These are phyloP conservation scores for Cetonia aurata DNA, from an alignment of 2,888 invertebrate genomes.

Conservation along the genomic window DNA sequence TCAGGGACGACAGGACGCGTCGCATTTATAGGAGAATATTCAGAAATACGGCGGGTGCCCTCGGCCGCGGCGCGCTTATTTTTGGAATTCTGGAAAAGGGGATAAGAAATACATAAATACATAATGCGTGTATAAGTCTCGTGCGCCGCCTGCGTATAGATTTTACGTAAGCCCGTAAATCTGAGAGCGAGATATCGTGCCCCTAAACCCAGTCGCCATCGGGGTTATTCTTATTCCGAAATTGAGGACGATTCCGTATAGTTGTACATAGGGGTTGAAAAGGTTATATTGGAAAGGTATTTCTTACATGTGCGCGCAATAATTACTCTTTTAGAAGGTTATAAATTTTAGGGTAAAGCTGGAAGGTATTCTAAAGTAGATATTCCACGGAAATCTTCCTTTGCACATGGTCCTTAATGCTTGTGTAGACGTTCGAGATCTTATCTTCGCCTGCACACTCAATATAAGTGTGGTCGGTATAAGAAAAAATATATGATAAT, in stretches of 20 bases:
- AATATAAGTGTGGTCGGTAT: too few species aligned
- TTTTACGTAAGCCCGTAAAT: constrained; percentile 3
- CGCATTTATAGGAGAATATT: constrained; percentile 26
- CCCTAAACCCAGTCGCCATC: constrained; percentile 30
- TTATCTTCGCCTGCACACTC: too few species aligned
- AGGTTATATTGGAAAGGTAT: constrained; percentile 38
- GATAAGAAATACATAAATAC: constrained; percentile 44
- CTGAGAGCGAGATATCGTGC: constrained; percentile 50
- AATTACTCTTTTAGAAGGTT: constrained; percentile 33
- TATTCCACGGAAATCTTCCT: neutral
- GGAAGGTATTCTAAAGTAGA: neutral
- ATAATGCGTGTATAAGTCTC: constrained; percentile 30
- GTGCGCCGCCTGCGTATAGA: too few species aligned
- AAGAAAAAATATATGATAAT: too few species aligned
- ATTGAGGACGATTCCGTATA: constrained; percentile 24
- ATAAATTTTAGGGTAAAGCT: constrained; percentile 25
- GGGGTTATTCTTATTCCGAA: constrained; percentile 24
- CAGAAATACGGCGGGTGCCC: constrained; percentile 42
- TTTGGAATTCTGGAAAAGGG: constrained; percentile 53
- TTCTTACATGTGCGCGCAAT: constrained; percentile 26
- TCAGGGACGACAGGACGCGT: constrained; percentile 46
- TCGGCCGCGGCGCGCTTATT: constrained; percentile 47
- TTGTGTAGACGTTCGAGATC: neutral
- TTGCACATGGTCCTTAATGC: neutral
- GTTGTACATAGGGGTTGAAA: constrained; percentile 15